Evolutionary conservation across 2,113 vertebrate species (phyloP).

Genomic region (Trochalopteron elliotii): DNA sequence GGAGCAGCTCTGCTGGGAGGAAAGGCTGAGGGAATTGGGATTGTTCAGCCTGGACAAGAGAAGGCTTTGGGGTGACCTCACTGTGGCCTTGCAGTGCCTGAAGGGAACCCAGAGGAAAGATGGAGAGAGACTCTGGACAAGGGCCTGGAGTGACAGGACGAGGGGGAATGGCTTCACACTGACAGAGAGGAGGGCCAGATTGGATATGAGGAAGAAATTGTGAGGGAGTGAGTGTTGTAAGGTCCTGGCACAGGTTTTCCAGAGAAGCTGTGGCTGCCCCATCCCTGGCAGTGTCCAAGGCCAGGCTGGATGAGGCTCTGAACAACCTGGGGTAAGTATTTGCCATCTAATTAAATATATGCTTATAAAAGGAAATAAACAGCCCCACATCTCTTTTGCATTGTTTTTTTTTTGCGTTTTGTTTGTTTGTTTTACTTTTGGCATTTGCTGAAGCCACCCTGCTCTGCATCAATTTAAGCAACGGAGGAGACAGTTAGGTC

Average conservation of each 20-base stretch:
- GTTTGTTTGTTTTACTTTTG: background rate
- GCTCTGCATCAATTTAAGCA: background rate
- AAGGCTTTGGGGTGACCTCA: too few relatives aligned
- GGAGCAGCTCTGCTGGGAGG: too few relatives aligned
- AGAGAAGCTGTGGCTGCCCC: background rate
- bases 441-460: background rate
- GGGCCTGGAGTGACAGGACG: too few relatives aligned
- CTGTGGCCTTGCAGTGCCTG: too few relatives aligned
- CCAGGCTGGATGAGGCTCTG: background rate
- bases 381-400: background rate
- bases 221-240: background rate
- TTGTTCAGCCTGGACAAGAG: too few relatives aligned
- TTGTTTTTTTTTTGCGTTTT: background rate
- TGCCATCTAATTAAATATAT: background rate
- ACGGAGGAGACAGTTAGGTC: background rate
- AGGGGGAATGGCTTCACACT: background rate
- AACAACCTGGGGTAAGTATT: background rate
- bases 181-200: rapidly evolving
- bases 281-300: rapidly evolving
- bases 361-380: background rate
- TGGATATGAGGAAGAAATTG: rapidly evolving
- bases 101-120: too few relatives aligned
- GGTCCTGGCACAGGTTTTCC: background rate
- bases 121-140: too few relatives aligned
- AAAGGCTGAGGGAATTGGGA: too few relatives aligned